Base-by-base conservation (phyloP, 2,888 invertebrate species). In the Melanargia galathea region DNA sequence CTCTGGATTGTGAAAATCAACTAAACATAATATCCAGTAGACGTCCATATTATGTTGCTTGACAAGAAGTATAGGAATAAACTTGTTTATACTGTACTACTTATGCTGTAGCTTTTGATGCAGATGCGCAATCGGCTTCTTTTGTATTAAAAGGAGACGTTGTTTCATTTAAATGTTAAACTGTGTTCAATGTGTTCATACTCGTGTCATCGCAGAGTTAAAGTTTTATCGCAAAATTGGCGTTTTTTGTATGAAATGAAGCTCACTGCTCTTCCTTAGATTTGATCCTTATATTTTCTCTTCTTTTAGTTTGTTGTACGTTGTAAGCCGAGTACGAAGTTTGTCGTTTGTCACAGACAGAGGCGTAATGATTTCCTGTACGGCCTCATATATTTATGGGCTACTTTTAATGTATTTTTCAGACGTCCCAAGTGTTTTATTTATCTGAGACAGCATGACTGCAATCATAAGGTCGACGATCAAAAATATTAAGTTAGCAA, bases 311-410 rank as follows among this genome's bases (percentile, higher is more conserved):
- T 18, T 45, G 8, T 45, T 66, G 59, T 67, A 62, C 5, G 24
- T 2, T 26, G 5, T 62, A 60, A 66, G 60, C 66, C 70, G 69
- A 71, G 65, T 71, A 68, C 63, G 62, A 74, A 71, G 67, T 72
- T 70, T 71, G 66, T 64, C 75, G 72, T 76, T 74, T 75, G 68
- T 71, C 72, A 40, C 67, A 35, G 58, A 59, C 58, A 67, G 66
- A 68, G 63, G 66, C 66, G 70, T 73, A 75, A 75, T 73, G 68
- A 73, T 75, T 73, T 77, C 75, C 75, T 72, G 63, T 55, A 60
- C 40, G 61, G 33, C 40, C 54, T 63, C 58, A 51, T 59, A 59
- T 51, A 59, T 59, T 51, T 59, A 40, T 22, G 51, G 30, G 13
- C 18, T 22, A 22, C 33, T 49, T 57, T 59, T 58, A 54, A 54